Evolutionary conservation across 2,113 vertebrate species (phyloP).

Genomic region (Chiloscyllium plagiosum): DNA sequence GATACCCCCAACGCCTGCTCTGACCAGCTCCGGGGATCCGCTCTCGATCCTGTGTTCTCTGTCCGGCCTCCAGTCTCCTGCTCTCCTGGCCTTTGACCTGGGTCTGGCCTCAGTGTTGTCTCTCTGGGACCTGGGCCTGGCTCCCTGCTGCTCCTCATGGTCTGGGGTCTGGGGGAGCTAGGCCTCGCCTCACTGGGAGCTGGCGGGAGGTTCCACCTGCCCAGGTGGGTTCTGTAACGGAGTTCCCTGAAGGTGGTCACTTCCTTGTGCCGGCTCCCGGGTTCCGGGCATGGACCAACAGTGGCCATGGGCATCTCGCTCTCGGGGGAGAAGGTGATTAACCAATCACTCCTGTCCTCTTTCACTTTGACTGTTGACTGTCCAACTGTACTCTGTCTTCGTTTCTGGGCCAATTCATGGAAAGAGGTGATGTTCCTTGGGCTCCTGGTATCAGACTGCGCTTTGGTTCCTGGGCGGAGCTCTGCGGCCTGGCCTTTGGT

Average conservation of each 20-base stretch:
- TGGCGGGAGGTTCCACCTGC: constrained; percentile 53
- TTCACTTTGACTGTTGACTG: constrained; percentile 41
- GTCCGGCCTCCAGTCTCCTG: accelerated
- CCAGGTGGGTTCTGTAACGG: constrained; percentile 58
- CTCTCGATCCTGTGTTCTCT: accelerated
- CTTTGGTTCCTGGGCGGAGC: constrained; percentile 40
- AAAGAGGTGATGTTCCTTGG: constrained; percentile 73
- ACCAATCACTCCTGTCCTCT: constrained; percentile 79
- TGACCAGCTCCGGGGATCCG: too few relatives aligned
- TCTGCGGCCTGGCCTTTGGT: accelerated
- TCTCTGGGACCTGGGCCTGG: constrained; percentile 49
- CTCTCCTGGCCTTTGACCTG: constrained; percentile 8
- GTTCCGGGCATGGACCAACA: background rate
- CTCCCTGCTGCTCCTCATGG: constrained; percentile 38
- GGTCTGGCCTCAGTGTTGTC: constrained; percentile 44
- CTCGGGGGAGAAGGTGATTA: constrained; percentile 87
- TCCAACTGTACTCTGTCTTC: constrained; percentile 52
- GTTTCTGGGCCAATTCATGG: constrained; percentile 78
- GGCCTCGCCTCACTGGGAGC: constrained; percentile 53
- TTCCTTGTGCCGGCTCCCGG: constrained; percentile 52
- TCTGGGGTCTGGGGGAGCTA: constrained; percentile 60
- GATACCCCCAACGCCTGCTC: background rate
- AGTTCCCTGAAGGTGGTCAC: constrained; percentile 89
- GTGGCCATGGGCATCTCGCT: constrained; percentile 56
- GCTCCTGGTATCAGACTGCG: background rate